These are phyloP conservation scores for Morelia viridis DNA, from an alignment of 2,797 vertebrate genomes.

Conservation along the genomic window DNA sequence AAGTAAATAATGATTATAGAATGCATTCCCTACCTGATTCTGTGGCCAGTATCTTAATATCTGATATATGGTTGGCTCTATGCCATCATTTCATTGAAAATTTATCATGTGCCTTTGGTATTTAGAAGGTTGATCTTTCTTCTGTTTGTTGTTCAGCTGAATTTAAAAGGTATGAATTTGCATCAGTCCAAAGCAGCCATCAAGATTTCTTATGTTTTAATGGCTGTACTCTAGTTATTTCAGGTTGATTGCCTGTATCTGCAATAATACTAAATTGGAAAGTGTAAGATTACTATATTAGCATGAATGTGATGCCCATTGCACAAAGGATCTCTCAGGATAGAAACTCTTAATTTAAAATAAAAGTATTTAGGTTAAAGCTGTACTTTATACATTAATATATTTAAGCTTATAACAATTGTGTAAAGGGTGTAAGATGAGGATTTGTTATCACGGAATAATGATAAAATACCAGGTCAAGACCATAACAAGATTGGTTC, in stretches of 20 bases:
- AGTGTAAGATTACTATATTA: slow-evolving; percentile 21
- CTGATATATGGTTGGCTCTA: not conserved
- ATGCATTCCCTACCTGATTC: not conserved
- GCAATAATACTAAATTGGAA: slow-evolving; percentile 19
- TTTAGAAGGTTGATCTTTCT: not conserved
- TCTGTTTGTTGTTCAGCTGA: slow-evolving; percentile 27
- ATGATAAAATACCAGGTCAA: not conserved
- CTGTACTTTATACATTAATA: not conserved
- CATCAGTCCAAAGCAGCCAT: slow-evolving; percentile 31
- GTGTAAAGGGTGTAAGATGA: not conserved
- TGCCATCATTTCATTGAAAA: not conserved
- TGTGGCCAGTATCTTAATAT: not conserved
- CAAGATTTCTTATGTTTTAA: slow-evolving; percentile 40
- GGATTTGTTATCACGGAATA: not conserved
- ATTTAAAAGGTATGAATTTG: slow-evolving; percentile 22
- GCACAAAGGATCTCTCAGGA: not conserved
- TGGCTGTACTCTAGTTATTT: slow-evolving; percentile 23
- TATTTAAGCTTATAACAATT: not conserved
- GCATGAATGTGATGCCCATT: slow-evolving; percentile 29
- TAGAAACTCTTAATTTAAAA: not conserved
- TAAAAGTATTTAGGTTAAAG: not conserved
- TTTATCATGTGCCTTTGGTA: not conserved
- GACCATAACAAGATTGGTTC: not conserved
- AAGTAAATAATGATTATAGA: not conserved
- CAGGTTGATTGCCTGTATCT: slow-evolving; percentile 17